phyloP scores from a whole-genome alignment of 1,140 invertebrate genomes.

The Ditylenchus dipsaci region DNA sequence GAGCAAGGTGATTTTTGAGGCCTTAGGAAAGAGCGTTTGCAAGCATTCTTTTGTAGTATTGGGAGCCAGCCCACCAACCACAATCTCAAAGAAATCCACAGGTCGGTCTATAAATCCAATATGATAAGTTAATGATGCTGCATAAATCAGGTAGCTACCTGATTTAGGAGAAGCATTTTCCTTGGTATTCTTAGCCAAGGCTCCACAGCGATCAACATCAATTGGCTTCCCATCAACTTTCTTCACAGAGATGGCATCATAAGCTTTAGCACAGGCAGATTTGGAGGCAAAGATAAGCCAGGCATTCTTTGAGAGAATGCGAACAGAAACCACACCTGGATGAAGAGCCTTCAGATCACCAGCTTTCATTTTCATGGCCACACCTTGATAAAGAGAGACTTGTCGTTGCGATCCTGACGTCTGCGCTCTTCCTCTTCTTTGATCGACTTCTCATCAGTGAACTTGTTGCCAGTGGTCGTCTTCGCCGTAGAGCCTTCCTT shows the following conservation, averaged over 20 bases:
- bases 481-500: too few relatives aligned
- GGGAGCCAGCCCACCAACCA: not conserved
- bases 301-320: not conserved
- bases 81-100: slow-evolving; percentile 4
- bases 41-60: not conserved
- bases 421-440: slow-evolving; percentile 13
- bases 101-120: slow-evolving; percentile 9
- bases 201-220: not conserved
- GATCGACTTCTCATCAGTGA: slow-evolving; percentile 1
- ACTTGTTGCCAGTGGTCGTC: too few relatives aligned
- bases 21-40: not conserved
- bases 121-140: too few relatives aligned
- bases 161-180: too few relatives aligned
- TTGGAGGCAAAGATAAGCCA: slow-evolving; percentile 9
- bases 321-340: slow-evolving; percentile 9
- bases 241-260: slow-evolving; percentile 1
- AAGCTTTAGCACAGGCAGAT: slow-evolving; percentile 8
- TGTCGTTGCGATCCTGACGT: slow-evolving; percentile 6
- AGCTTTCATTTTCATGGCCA: slow-evolving; percentile 8
- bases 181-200: slow-evolving; percentile 1
- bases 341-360: slow-evolving; percentile 11
- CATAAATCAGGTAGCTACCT: too few relatives aligned
- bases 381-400: slow-evolving; percentile 15
- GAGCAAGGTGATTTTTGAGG: not conserved
- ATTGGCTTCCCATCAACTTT: slow-evolving; percentile 13